A percentile compares a stretch with the other conserved stretches of the same genome.
Conservation (phyloP, 92 coral and sea anemone species). For the Blastomussa wellsi region DNA sequence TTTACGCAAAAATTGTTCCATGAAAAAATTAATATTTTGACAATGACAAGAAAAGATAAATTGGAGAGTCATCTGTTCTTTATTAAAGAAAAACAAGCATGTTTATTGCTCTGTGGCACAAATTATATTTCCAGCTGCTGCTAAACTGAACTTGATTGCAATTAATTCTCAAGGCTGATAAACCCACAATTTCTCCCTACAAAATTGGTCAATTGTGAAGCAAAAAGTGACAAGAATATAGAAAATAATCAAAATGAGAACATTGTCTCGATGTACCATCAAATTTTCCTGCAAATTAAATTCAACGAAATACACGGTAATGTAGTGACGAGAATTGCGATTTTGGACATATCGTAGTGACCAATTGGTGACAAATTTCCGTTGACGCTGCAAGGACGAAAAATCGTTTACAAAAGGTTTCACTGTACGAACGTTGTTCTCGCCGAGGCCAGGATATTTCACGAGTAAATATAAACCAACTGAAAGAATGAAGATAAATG, state of each 20-base stretch:
- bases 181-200: not conserved
- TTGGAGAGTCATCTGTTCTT: not conserved
- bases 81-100: not conserved
- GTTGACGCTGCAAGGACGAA: too few relatives aligned
- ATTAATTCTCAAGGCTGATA: not conserved
- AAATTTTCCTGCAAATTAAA: not conserved
- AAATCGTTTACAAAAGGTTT: not conserved
- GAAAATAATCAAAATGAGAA: not conserved
- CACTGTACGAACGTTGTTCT: not conserved
- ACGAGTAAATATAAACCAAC: not conserved
- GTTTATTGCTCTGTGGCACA: not conserved
- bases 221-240: not conserved
- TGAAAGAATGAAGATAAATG: too few relatives aligned
- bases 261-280: not conserved
- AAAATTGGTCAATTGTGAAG: not conserved
- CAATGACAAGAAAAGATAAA: not conserved
- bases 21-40: not conserved
- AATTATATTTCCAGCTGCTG: not conserved
- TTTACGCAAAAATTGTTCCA: not conserved
- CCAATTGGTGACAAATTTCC: too few relatives aligned
- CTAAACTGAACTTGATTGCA: not conserved
- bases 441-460: not conserved
- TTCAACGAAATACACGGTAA: not conserved
- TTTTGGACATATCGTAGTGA: not conserved
- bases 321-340: not conserved